Evolutionary conservation across 2,797 vertebrate genomes (phyloP), one percentile per base, ranked within the genome.

Genomic region (Melanotaenia trifasciata): DNA sequence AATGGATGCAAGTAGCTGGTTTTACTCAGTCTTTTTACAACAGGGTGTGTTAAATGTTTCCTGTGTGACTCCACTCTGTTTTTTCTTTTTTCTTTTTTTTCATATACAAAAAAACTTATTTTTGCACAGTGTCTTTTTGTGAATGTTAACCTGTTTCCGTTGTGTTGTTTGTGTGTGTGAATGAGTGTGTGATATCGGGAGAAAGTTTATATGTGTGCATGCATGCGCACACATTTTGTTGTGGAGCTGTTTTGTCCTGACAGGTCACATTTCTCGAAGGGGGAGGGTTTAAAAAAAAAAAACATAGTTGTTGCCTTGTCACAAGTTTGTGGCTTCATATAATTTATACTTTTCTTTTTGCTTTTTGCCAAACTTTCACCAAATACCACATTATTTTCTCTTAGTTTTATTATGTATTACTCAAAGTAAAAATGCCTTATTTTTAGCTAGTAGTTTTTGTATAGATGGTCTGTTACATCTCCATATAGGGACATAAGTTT

Each of bases 301-400:
- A 54, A 76, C 79, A 83, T 90, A 85, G 79, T 90, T 81, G 91
- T 94, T 94, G 94, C 94, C 93, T 95, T 95, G 93, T 94, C 94
- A 93, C 92, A 84, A 43, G 70, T 90, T 81, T 82, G 94, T 93
- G 93, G 47, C 92, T 89, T 62, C 83, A 84, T 92, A 87, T 92
- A 89, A 93, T 92, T 94, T 93, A 94, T 93, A 58, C 70, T 79
- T 81, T 87, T 66, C 22, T 92, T 91, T 57, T 93, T 87, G 84
- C 88, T 91, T 94, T 90, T 94, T 91, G 93, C 90, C 92, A 93
- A 92, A 94, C 88, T 85, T 87, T 93, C 90, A 94, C 93, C 94
- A 95, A 94, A 94, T 93, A 93, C 79, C 75, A 88, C 85, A 66
- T 85, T 87, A 67, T 81, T 74, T 72, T 66, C 70, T 84, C 71